phyloP scores from a whole-genome alignment of 2,888 invertebrate genomes.

The Lasioglossum villosulum region DNA sequence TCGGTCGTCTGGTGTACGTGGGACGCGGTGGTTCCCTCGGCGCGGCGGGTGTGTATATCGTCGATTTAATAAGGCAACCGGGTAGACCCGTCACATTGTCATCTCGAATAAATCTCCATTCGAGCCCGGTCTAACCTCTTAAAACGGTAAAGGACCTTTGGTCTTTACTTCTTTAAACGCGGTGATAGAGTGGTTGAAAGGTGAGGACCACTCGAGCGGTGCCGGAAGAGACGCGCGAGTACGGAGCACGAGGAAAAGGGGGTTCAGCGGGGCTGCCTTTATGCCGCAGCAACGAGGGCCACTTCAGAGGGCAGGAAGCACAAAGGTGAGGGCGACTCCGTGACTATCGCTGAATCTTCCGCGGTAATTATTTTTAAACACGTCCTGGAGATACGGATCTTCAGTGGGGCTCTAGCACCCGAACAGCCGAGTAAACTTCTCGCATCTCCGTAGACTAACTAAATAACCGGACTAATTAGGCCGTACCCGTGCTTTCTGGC shows the following conservation, averaged over 20 bases:
- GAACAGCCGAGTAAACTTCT: conserved; percentile 65
- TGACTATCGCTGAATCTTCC: conserved; percentile 83
- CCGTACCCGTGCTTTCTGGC: conserved; percentile 67
- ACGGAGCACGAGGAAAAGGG: conserved; percentile 60
- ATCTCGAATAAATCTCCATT: conserved; percentile 65
- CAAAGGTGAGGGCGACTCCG: conserved; percentile 80
- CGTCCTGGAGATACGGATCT: conserved; percentile 83
- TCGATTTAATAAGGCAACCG: conserved; percentile 51
- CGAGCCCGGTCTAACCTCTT: conserved; percentile 63
- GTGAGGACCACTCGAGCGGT: conserved; percentile 79
- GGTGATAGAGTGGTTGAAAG: conserved; percentile 84
- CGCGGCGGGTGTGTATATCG: conserved; percentile 26
- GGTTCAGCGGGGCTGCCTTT: conserved; percentile 73
- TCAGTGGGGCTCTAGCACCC: conserved; percentile 50
- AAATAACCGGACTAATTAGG: conserved; percentile 82
- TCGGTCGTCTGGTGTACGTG: conserved; percentile 19
- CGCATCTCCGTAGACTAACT: conserved; percentile 72
- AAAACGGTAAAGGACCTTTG: conserved; percentile 79
- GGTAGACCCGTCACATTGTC: conserved; percentile 58
- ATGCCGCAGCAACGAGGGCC: conserved; percentile 75
- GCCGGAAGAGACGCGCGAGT: conserved; percentile 68
- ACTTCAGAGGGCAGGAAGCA: conserved; percentile 74
- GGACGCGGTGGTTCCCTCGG: not conserved
- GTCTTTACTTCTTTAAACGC: conserved; percentile 84
- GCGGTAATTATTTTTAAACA: conserved; percentile 84